Conservation (phyloP, 2,888 invertebrate species). For the Cantharis nigra region DNA sequence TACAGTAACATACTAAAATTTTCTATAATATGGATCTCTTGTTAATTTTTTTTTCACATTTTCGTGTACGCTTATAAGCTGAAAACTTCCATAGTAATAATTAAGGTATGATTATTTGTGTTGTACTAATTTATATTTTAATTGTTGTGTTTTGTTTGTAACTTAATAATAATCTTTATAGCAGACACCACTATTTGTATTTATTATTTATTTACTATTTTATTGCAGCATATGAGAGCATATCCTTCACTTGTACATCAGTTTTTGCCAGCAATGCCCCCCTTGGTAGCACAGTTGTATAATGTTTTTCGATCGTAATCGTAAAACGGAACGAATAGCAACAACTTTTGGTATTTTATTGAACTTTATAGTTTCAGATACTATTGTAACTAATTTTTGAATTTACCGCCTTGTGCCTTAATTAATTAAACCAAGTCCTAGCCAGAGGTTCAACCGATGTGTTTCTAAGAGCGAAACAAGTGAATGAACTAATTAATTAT, state of each 20-base stretch:
- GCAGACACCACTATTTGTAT: neutral
- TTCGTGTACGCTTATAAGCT: neutral
- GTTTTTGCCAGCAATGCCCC: too few species aligned
- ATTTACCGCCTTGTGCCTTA: too few species aligned
- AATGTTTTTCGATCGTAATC: too few species aligned
- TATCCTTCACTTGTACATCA: too few species aligned
- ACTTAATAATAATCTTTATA: slow-evolving; percentile 11
- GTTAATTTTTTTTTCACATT: neutral
- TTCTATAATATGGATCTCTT: neutral
- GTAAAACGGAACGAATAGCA: neutral
- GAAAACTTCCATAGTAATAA: neutral
- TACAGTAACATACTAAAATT: neutral
- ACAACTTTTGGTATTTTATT: too few species aligned
- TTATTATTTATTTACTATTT: neutral
- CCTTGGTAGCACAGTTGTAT: too few species aligned
- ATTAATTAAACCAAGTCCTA: too few species aligned
- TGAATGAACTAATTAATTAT: too few species aligned
- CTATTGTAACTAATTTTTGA: too few species aligned
- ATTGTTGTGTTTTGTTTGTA: slow-evolving; percentile 20
- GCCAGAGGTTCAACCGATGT: too few species aligned
- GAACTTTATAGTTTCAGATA: too few species aligned
- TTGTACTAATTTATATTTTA: slow-evolving; percentile 13
- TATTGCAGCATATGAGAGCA: neutral
- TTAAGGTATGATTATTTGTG: neutral
- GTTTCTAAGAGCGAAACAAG: too few species aligned